Evolutionary conservation across 2,113 vertebrate genomes (phyloP).

Genomic region (Penelope pileata): DNA sequence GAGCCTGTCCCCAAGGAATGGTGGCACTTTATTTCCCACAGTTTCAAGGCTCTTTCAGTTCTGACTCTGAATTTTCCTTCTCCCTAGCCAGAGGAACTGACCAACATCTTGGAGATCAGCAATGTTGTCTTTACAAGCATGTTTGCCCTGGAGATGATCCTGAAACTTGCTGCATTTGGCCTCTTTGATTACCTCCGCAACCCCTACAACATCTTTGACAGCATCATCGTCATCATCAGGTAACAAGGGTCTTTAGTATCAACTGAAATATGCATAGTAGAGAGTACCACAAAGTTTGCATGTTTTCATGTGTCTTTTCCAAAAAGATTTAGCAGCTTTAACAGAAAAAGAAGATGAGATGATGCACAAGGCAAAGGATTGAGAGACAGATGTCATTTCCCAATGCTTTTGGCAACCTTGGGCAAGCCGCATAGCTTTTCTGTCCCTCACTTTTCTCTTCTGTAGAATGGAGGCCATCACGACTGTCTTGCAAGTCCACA

Average conservation of each 20-base stretch:
- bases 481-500: neutral
- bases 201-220: slow-evolving; percentile 96
- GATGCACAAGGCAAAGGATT: neutral
- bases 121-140: slow-evolving; percentile 99
- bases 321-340: neutral
- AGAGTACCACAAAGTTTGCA: neutral
- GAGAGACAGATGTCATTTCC: neutral
- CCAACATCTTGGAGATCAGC: slow-evolving; percentile 96
- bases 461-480: neutral
- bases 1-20: neutral
- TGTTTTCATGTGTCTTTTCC: neutral
- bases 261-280: neutral
- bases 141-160: slow-evolving; percentile 98
- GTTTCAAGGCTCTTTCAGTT: neutral
- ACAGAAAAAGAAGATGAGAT: neutral
- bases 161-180: slow-evolving; percentile 93
- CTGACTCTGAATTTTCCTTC: slow-evolving; percentile 36
- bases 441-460: neutral
- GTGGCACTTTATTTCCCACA: neutral
- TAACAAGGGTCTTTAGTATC: slow-evolving; percentile 53
- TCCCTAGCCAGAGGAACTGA: slow-evolving; percentile 92
- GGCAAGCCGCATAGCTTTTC: neutral
- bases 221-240: slow-evolving; percentile 98
- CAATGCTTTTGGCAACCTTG: neutral
- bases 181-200: slow-evolving; percentile 94